These are phyloP conservation scores for Ochropleura leucogaster DNA, from an alignment of 2,888 invertebrate genomes.

Conservation along the genomic window DNA sequence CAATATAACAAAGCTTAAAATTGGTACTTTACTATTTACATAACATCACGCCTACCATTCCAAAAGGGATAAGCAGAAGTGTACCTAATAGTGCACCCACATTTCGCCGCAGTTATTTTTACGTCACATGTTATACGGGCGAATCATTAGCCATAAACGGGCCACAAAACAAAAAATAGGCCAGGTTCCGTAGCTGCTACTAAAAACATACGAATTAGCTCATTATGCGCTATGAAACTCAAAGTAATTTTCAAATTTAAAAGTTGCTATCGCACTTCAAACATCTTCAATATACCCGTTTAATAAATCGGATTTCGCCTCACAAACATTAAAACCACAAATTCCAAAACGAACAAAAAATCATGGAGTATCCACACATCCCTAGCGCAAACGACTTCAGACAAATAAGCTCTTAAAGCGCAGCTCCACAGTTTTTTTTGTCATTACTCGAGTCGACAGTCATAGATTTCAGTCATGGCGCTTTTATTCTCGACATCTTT, in stretches of 20 bases:
- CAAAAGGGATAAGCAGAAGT: no score
- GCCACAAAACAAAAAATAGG: no score
- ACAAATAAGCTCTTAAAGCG: constrained; percentile 48
- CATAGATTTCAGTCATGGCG: constrained; percentile 66
- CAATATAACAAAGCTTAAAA: not conserved
- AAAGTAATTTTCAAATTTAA: not conserved
- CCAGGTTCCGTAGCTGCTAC: no score
- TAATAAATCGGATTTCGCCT: not conserved
- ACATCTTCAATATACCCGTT: no score
- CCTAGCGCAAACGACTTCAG: constrained; percentile 38
- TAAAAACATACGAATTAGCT: not conserved
- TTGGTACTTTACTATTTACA: not conserved
- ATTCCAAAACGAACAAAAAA: not conserved
- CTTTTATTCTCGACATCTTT: constrained; percentile 62
- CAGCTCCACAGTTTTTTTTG: constrained; percentile 55
- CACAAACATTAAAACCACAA: not conserved
- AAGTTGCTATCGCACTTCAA: not conserved
- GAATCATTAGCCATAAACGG: no score
- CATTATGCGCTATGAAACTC: not conserved
- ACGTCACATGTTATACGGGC: no score
- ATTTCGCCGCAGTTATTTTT: no score
- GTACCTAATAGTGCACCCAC: no score
- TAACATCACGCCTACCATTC: no score
- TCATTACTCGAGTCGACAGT: constrained; percentile 61
- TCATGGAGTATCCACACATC: constrained; percentile 48